Base-by-base conservation (phyloP, 2,797 vertebrate genomes). In the Sebastes minor region DNA sequence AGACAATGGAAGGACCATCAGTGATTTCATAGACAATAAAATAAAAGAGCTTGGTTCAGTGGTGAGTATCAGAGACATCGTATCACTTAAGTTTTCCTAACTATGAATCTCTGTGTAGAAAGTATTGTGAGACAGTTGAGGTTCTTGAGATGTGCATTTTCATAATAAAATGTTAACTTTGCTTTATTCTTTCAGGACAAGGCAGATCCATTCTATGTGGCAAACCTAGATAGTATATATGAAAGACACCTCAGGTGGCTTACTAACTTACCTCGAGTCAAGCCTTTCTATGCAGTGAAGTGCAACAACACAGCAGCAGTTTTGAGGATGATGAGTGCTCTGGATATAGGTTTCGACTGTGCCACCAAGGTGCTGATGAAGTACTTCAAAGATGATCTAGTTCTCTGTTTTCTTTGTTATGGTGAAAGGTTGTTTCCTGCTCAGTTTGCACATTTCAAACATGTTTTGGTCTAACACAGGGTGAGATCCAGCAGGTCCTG, bases 341-440 rank as follows among this genome's bases (percentile, higher is more conserved):
- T 97, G 86, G 96, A 94, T 16, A 88, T 94, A 4, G 96, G 96
- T 4, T 97, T 97, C 76, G 95, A 96, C 89, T 97, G 97, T 83
- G 88, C 95, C 71, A 97, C 80, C 90, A 96, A 97, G 95, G 96
- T 97, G 92, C 4, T 0, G 25, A 59, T 53, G 2, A 64, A 23
- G 22, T 2, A 25, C 5, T 60, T 30, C 4, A 16, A 20, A 33
- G 2, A 67, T 27, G 14, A 20, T 71, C 14, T 25, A 13, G 11
- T 6, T 27, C 27, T 11, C 4, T 20, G 11, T 55, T 64, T 20
- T 14, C 32, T 27, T 52, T 60, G 46, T 49, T 49, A 49, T 8
- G 16, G 42, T 49, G 16, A 49, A 49, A 49, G 6, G 16, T 49
- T 20, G 61, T 61, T 6, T 78, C 85, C 6, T 5, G 5, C n/a